Evolutionary conservation across 2,888 invertebrate species (phyloP), one percentile per base, ranked within the genome.

Genomic region (Zootermopsis nevadensis): DNA sequence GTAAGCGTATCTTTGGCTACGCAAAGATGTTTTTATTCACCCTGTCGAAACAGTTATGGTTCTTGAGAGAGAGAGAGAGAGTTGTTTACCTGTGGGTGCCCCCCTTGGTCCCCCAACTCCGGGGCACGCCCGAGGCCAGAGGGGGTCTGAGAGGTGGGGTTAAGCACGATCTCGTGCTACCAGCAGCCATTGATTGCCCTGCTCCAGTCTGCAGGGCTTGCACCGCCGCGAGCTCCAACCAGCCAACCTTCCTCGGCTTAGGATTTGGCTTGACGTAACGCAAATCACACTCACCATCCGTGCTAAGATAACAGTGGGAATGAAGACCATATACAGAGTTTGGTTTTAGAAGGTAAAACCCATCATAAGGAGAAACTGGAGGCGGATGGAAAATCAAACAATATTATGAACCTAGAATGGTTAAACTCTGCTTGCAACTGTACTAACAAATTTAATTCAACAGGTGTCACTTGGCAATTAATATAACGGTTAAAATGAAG

Each of bases 131-230:
- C 35, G 60, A 66, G 79, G 79, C 35, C 55, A 55, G 60, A 35
- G 60, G 60, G 79, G 79, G 79, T 35, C 79, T 33, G 60, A 79
- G 79, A 27, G 79, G 79, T 60, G 79, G 79, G 60, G 79, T 38
- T 15, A 66, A 24, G 31, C 79, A 79, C 79, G 79, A 79, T 79
- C 79, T 79, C 79, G 66, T 79, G 79, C 79, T 79, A 79, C 79
- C 38, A 79, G 79, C 79, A 79, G 79, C 79, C 79, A 79, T 79
- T 79, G 79, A 79, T 79, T 79, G 79, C 79, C 79, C 60, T 38
- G 53, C 38, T 74, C 33, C 74, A 74, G 74, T 74, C 74, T 74
- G 38, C 74, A n/a, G 79, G 79, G 35, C 55, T 55, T 33, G 79
- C 33, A 55, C 79, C 35, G 79, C 79, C 79, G 27, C 35, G 60